Base-by-base conservation (phyloP, 1,140 invertebrate genomes). In the Panagrolaimus sp. region DNA sequence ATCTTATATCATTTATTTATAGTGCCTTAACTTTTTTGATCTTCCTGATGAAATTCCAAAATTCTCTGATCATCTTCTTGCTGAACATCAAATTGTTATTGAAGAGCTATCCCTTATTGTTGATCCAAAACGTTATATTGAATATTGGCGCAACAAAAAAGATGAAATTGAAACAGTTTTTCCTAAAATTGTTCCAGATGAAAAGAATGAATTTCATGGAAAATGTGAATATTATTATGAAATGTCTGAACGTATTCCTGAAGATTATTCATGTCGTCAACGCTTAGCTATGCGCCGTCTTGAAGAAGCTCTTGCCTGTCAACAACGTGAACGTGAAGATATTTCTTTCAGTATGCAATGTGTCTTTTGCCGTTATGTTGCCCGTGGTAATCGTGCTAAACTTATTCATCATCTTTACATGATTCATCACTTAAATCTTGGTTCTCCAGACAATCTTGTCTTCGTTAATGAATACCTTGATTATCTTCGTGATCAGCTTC, bases 391-490 rank as follows among this genome's bases (percentile, higher is more conserved):
- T 69, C 74, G 80, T 16, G 74, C 81, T 9, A 82, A 82, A 66
- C 77, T 82, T 45, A 83, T 82, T 43, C 80, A 82, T 65, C 80
- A 82, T 68, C 69, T 82, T 8, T 82, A 82, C 53, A 82, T 82
- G 75, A 44, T 57, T n/a, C 27, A 44, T 69, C 80, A 81, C 63
- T 68, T 82, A 44, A 82, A 82, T 66, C 48, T 82, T 20, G 80
- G 80, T 25, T 82, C 79, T 20, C 80, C 80, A 2, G 80, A 82
- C 62, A 82, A 83, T 51, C 67, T 81, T 8, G 79, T 81, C 23
- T 81, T 81, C 64, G 80, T 82, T 3, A 71, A 70, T 25, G 80
- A 82, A 66, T 82, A 82, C 64, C 78, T 82, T 61, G 80, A 82
- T 42, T 75, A 82, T 67, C 65, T 82, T 25, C 72, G 75, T 42